Evolutionary conservation across 2,888 invertebrate genomes (phyloP), one percentile per base, ranked within the genome.

Genomic region (Amphiduros pacificus): DNA sequence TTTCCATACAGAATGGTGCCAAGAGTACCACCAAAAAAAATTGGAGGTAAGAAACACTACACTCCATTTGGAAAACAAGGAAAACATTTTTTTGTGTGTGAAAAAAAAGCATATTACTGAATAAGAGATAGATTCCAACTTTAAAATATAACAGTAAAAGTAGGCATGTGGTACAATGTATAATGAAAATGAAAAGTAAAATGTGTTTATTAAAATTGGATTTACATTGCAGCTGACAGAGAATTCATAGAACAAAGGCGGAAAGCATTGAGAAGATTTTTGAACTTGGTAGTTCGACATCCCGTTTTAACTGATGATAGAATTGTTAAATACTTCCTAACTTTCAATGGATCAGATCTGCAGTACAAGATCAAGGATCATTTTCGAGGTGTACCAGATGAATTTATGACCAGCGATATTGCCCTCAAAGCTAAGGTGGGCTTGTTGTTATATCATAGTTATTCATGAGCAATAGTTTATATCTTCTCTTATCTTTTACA

Each of bases 1-100:
- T 83, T 78, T 71, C 82, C 83, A 36, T 82, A 81, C 64, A 72
- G 83, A 62, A 73, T 80, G 60, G 73, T 83, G 36, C 82, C 83
- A 6, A 68, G 78, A 58, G 70, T 83, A 11, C 83, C 83, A 48
- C 83, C 83, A 24, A 83, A 83, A 71, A 83, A 82, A 70, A 76
- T 82, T 73, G 78, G 78, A 71, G 78, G 80, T 80, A 65, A 63
- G 67, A 57, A 9, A n/a, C n/a, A n/a, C n/a, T n/a, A n/a, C n/a
- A n/a, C n/a, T n/a, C n/a, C n/a, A n/a, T n/a, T n/a, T n/a, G n/a
- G n/a, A n/a, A n/a, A n/a, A n/a, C n/a, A n/a, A n/a, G n/a, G n/a
- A n/a, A n/a, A n/a, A n/a, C n/a, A n/a, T n/a, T n/a, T n/a, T n/a
- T n/a, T n/a, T n/a, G n/a, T n/a, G n/a, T n/a, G n/a, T n/a, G n/a